Percentiles rank a stretch among this genome's conserved stretches.
Conservation (phyloP, 2,113 vertebrate species). For the Sinocyclocheilus rhinocerous region DNA sequence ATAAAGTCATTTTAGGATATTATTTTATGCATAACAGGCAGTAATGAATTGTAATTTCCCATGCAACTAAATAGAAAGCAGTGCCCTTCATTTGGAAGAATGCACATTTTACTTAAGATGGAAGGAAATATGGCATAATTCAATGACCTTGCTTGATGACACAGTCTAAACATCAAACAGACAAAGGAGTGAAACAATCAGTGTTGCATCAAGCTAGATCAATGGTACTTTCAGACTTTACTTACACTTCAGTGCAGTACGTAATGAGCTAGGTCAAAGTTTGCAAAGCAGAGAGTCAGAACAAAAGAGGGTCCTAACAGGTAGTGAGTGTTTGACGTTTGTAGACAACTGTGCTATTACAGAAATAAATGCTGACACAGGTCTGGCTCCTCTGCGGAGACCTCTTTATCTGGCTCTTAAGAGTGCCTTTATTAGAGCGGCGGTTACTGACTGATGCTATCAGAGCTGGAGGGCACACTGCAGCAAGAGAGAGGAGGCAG, state of each 20-base stretch:
- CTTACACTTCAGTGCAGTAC: not conserved
- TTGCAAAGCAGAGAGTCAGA: slow-evolving; percentile 16
- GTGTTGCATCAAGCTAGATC: too few relatives aligned
- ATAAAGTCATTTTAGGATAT: slow-evolving; percentile 53
- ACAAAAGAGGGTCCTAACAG: slow-evolving; percentile 17
- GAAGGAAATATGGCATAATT: too few relatives aligned
- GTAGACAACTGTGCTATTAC: slow-evolving; percentile 39
- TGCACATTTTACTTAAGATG: too few relatives aligned
- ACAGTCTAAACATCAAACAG: too few relatives aligned
- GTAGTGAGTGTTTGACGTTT: slow-evolving; percentile 35
- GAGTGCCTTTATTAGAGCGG: not conserved
- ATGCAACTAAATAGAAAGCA: too few relatives aligned
- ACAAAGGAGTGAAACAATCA: too few relatives aligned
- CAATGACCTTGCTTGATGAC: too few relatives aligned
- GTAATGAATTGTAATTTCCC: slow-evolving; percentile 49
- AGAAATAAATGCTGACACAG: slow-evolving; percentile 30
- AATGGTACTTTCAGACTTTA: too few relatives aligned
- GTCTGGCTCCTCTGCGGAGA: slow-evolving; percentile 16
- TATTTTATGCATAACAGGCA: slow-evolving; percentile 47
- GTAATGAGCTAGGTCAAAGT: slow-evolving; percentile 15
- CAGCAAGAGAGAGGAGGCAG: not conserved
- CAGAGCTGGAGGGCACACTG: not conserved
- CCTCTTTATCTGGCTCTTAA: slow-evolving; percentile 30
- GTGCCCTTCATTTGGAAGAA: too few relatives aligned
- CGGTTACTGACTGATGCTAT: not conserved